phyloP scores from a whole-genome alignment of 2,888 invertebrate genomes.

The Drosophila aldrichi region DNA sequence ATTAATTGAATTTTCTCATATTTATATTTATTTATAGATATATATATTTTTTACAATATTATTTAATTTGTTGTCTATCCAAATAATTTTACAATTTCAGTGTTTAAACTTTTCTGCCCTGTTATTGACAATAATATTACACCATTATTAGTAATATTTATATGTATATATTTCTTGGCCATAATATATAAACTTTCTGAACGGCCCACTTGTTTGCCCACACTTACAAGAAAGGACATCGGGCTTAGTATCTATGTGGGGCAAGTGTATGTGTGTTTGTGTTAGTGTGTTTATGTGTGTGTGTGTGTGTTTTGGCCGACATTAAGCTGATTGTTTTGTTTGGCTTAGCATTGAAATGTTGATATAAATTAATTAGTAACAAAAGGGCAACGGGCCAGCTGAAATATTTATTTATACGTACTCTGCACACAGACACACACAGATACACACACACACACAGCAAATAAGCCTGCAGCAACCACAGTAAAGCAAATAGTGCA shows the following conservation, averaged over 20 bases:
- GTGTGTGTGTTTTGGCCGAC: slow-evolving; percentile 54
- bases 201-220: slow-evolving; percentile 18
- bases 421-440: slow-evolving; percentile 24
- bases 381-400: slow-evolving; percentile 53
- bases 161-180: not conserved
- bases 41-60: too few species aligned
- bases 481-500: slow-evolving; percentile 55
- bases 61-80: too few species aligned
- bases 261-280: slow-evolving; percentile 18
- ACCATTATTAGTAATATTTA: not conserved
- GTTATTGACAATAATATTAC: not conserved
- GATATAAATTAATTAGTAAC: slow-evolving; percentile 79
- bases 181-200: not conserved
- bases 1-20: not conserved
- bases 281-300: slow-evolving; percentile 9
- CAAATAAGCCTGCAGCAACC: slow-evolving; percentile 29
- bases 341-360: slow-evolving; percentile 79
- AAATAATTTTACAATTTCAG: too few species aligned
- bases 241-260: slow-evolving; percentile 9
- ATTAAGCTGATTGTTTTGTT: slow-evolving; percentile 81
- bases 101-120: too few species aligned
- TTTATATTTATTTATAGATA: not conserved
- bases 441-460: slow-evolving; percentile 13
- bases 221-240: slow-evolving; percentile 14
- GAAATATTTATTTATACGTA: slow-evolving; percentile 58